phyloP scores from a whole-genome alignment of 2,797 vertebrate genomes.

The Stomatorhinus walkeri region DNA sequence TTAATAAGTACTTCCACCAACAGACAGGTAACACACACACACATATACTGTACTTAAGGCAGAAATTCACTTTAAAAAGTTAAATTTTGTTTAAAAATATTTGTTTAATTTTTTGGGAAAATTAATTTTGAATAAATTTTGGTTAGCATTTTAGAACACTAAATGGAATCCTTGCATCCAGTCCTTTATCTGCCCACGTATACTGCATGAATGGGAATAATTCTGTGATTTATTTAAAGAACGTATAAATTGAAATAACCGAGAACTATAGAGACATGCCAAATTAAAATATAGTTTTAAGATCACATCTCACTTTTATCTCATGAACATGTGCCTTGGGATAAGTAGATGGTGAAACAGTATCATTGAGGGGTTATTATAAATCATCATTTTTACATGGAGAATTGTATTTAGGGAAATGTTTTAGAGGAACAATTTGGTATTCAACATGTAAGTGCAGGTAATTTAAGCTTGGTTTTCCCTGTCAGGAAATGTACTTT shows the following conservation, averaged over 20 bases:
- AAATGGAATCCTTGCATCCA: background rate
- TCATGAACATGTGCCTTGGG: background rate
- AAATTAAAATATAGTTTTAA: background rate
- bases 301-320: background rate
- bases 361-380: background rate
- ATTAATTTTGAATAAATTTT: background rate
- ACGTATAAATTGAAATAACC: background rate
- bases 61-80: background rate
- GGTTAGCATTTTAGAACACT: background rate
- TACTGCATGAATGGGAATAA: background rate
- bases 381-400: constrained; percentile 16
- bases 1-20: background rate
- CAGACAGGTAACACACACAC: background rate
- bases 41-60: background rate
- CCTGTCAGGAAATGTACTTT: background rate
- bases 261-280: background rate
- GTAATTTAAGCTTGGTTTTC: constrained; percentile 6
- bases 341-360: background rate
- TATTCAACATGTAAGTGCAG: background rate
- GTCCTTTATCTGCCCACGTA: background rate
- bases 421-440: background rate
- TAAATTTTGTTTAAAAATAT: background rate
- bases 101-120: background rate
- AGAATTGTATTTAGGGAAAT: background rate
- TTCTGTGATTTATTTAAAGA: background rate